Evolutionary conservation across 2,113 vertebrate genomes (phyloP).

Genomic region (Anoura caudifer): DNA sequence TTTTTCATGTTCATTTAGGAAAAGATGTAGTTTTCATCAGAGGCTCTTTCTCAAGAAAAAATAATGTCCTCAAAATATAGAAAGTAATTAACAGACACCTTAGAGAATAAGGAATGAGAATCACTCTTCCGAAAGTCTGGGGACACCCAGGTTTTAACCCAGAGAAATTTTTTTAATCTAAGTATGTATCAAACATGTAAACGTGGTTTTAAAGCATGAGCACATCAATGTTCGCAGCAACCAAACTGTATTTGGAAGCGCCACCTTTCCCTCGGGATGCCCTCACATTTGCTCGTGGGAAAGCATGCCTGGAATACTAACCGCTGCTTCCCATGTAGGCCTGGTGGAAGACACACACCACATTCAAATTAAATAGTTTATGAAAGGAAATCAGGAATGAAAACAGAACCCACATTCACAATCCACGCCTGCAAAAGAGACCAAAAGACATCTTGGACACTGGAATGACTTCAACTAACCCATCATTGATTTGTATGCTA

Average conservation of each 20-base stretch:
- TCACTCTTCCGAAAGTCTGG: not conserved
- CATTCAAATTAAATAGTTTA: not conserved
- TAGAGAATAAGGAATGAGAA: not conserved
- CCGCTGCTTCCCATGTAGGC: not conserved
- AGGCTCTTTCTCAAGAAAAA: constrained; percentile 57
- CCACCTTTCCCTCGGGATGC: not conserved
- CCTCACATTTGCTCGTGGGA: not conserved
- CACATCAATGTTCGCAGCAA: not conserved
- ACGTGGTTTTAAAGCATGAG: not conserved
- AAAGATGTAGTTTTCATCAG: constrained; percentile 61
- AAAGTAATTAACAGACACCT: constrained; percentile 57
- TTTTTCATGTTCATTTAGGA: not conserved
- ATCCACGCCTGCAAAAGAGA: not conserved
- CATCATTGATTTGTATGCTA: not conserved
- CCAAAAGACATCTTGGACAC: not conserved
- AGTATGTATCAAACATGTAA: constrained; percentile 30
- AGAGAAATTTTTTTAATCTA: constrained; percentile 12
- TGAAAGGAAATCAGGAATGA: not conserved
- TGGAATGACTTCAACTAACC: not conserved
- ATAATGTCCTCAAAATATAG: not conserved
- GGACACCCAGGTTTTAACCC: not conserved
- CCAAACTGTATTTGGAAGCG: not conserved
- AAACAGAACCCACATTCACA: not conserved
- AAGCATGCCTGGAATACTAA: not conserved
- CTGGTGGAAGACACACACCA: not conserved